phyloP scores from a whole-genome alignment of 2,113 vertebrate species.

The Carassius gibelio region DNA sequence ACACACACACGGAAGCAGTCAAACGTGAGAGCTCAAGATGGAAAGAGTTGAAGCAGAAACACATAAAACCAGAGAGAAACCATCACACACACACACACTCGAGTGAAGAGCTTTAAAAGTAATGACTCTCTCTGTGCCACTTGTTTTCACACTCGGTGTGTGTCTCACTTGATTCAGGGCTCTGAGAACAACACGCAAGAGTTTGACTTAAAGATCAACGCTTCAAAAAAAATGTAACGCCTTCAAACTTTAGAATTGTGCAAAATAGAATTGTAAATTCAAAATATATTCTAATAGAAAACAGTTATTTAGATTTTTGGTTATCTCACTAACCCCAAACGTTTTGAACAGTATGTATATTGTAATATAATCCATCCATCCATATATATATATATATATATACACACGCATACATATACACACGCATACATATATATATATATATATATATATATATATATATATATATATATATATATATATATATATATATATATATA shows the following conservation, averaged over 20 bases:
- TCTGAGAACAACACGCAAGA: not conserved
- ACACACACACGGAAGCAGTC: conserved; percentile 53
- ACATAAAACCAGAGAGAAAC: conserved; percentile 65
- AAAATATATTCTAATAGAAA: too few relatives aligned
- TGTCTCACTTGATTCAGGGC: conserved; percentile 4
- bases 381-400: too few relatives aligned
- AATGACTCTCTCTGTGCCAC: conserved; percentile 15
- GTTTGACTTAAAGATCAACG: not conserved
- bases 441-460: too few relatives aligned
- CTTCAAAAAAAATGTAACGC: not conserved
- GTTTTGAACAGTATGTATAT: too few relatives aligned
- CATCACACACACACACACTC: conserved; percentile 38
- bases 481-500: too few relatives aligned
- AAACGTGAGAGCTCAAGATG: conserved; percentile 66
- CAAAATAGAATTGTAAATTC: too few relatives aligned
- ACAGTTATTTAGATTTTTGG: too few relatives aligned
- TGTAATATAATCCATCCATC: too few relatives aligned
- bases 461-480: too few relatives aligned
- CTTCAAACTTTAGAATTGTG: not conserved
- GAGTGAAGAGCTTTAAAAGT: not conserved
- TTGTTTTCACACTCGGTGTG: conserved; percentile 9
- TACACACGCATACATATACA: too few relatives aligned
- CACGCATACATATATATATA: too few relatives aligned
- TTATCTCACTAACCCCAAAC: too few relatives aligned
- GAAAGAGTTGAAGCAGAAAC: conserved; percentile 67